Evolutionary conservation across 2,113 vertebrate genomes (phyloP).

Genomic region (Otis tarda): DNA sequence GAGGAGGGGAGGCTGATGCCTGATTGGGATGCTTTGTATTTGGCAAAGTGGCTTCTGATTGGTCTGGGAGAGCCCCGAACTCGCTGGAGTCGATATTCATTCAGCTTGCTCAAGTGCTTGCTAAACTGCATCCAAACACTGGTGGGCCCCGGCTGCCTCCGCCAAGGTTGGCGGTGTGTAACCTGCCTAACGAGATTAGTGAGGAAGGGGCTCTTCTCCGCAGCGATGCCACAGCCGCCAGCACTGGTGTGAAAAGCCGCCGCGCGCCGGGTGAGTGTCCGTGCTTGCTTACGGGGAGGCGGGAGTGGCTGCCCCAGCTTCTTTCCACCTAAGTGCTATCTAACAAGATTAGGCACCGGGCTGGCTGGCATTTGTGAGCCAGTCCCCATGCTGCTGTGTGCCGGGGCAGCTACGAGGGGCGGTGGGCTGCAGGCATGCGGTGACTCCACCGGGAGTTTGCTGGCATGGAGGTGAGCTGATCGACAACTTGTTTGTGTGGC

Average conservation of each 20-base stretch:
- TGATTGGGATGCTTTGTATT: conserved; percentile 95
- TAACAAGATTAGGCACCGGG: conserved; percentile 42
- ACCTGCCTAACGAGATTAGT: conserved; percentile 75
- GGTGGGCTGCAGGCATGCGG: neutral
- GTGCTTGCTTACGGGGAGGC: conserved; percentile 15
- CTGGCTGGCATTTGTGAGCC: neutral
- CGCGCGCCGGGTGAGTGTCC: conserved; percentile 17
- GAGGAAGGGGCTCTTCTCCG: conserved; percentile 52
- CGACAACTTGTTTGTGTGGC: neutral
- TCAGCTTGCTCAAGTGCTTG: conserved; percentile 92
- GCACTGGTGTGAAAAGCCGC: conserved; percentile 28
- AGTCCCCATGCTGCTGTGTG: neutral
- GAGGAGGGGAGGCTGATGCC: conserved; percentile 91
- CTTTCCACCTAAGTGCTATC: conserved; percentile 24
- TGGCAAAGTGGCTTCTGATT: conserved; percentile 97
- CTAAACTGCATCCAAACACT: conserved; percentile 73
- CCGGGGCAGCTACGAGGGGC: neutral
- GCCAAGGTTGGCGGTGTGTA: conserved; percentile 73
- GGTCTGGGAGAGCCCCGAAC: conserved; percentile 93
- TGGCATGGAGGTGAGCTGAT: fast-evolving
- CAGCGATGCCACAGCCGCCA: conserved; percentile 4
- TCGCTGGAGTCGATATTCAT: conserved; percentile 94
- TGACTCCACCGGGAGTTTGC: fast-evolving
- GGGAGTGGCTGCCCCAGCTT: conserved; percentile 42
- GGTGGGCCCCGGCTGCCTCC: conserved; percentile 52